phyloP scores from a whole-genome alignment of 2,888 invertebrate species.

The Mythimna lalbum region DNA sequence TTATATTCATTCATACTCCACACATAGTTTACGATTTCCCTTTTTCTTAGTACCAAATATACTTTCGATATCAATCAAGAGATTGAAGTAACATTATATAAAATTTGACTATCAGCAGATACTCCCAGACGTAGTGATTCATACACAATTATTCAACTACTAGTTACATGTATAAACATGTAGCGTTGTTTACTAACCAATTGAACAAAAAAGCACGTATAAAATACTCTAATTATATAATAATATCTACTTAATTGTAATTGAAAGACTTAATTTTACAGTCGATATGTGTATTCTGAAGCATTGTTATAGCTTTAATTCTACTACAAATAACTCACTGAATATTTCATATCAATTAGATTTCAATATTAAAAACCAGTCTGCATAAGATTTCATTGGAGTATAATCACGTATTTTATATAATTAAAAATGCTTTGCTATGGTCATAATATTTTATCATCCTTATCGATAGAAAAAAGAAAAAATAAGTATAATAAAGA shows the following conservation, averaged over 20 bases:
- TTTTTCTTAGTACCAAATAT: conserved; percentile 62
- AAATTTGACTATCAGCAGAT: conserved; percentile 61
- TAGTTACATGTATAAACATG: conserved; percentile 47
- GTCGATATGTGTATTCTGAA: conserved; percentile 67
- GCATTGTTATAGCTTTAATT: conserved; percentile 47
- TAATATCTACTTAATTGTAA: conserved; percentile 59
- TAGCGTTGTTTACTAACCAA: conserved; percentile 39
- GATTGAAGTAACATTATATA: conserved; percentile 55
- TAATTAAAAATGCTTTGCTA: conserved; percentile 37
- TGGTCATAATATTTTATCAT: conserved; percentile 43
- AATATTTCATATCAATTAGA: conserved; percentile 49
- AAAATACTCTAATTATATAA: conserved; percentile 52
- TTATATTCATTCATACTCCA: conserved; percentile 61
- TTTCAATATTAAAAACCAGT: conserved; percentile 23
- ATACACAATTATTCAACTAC: conserved; percentile 46
- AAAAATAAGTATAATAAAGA: conserved; percentile 41
- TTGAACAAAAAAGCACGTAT: conserved; percentile 58
- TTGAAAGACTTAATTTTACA: conserved; percentile 54
- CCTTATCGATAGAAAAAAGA: conserved; percentile 50
- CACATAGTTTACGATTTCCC: conserved; percentile 40
- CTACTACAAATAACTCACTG: conserved; percentile 57
- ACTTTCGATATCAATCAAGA: conserved; percentile 54
- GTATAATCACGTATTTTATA: conserved; percentile 37
- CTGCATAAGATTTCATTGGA: conserved; percentile 40
- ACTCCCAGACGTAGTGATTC: conserved; percentile 47